Conservation (phyloP, 2,797 vertebrate genomes). For the Pyrocephalus nanus region DNA sequence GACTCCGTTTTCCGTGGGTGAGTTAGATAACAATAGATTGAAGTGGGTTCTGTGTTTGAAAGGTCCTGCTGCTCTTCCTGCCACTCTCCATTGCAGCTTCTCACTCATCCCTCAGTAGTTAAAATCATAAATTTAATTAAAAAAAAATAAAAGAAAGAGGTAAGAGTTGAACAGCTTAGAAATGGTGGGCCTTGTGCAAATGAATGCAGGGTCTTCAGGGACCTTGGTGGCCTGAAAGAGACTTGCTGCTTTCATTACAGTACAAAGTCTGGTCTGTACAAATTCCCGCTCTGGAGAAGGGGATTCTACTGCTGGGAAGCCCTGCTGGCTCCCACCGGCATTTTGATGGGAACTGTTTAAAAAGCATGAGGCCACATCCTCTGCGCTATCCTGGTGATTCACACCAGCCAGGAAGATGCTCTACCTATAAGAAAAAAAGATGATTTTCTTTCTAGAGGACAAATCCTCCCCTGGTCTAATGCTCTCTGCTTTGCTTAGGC, state of each 20-base stretch:
- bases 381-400: neutral
- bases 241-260: neutral
- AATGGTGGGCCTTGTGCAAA: neutral
- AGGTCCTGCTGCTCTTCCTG: neutral
- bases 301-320: neutral
- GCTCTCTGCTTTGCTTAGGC: neutral
- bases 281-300: neutral
- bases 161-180: neutral
- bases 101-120: neutral
- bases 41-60: neutral
- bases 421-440: neutral
- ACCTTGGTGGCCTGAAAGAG: neutral
- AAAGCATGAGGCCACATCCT: neutral
- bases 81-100: neutral
- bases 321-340: rapidly evolving
- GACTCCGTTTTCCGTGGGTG: conserved; percentile 41
- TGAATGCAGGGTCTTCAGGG: neutral
- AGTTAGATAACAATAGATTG: conserved; percentile 35
- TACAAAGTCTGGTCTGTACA: neutral
- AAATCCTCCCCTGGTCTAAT: neutral
- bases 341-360: neutral
- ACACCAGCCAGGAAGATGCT: neutral
- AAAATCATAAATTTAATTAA: neutral
- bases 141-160: neutral
- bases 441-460: neutral